Evolutionary conservation across 2,797 vertebrate genomes (phyloP).

Genomic region (Fundulus diaphanus): DNA sequence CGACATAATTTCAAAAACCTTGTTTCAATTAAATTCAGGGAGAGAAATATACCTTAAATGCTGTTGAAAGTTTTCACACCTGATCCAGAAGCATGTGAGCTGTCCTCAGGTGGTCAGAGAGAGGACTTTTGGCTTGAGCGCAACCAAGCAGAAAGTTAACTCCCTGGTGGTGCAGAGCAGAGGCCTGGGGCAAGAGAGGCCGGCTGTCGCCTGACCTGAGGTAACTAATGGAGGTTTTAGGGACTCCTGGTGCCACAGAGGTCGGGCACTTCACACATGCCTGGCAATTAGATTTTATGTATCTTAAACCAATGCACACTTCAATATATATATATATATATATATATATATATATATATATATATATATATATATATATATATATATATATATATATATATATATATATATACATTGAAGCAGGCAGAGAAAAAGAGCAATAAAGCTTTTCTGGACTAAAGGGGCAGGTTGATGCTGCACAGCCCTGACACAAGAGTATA

Average conservation of each 20-base stretch:
- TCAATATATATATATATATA: background rate
- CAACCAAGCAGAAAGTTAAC: slow-evolving; percentile 38
- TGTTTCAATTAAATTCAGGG: background rate
- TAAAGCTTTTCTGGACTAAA: slow-evolving; percentile 43
- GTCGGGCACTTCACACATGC: background rate
- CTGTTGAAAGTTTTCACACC: slow-evolving; percentile 39
- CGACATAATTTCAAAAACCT: background rate
- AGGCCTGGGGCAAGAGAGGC: slow-evolving; percentile 38
- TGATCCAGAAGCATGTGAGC: slow-evolving; percentile 29
- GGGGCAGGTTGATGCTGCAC: slow-evolving; percentile 60
- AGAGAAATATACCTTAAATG: background rate
- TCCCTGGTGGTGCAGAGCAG: slow-evolving; percentile 34
- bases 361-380: background rate
- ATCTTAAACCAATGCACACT: background rate
- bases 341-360: background rate
- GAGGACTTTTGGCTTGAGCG: slow-evolving; percentile 12
- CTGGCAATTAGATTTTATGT: slow-evolving; percentile 6
- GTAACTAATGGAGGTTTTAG: slow-evolving; percentile 48
- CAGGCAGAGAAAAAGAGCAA: slow-evolving; percentile 20
- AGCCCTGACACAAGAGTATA: slow-evolving; percentile 53
- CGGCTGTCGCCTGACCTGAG: slow-evolving; percentile 43
- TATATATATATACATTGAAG: background rate
- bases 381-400: background rate
- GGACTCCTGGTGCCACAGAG: slow-evolving; percentile 35
- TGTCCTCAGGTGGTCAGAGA: slow-evolving; percentile 38